These are phyloP conservation scores for Clistopyga incitator DNA, from an alignment of 2,888 invertebrate genomes.

Conservation along the genomic window DNA sequence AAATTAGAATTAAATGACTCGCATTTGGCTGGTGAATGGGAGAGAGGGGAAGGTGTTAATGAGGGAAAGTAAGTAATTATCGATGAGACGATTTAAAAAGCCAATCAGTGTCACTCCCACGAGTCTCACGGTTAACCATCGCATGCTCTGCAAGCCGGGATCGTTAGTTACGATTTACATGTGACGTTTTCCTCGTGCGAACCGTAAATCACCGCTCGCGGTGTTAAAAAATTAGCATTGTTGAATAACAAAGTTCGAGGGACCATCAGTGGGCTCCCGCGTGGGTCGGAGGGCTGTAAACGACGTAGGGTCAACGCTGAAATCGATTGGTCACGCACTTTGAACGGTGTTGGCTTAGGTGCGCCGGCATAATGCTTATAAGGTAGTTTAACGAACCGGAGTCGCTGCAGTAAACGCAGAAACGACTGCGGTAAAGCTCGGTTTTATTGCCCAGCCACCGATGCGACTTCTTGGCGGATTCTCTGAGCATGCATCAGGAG, in stretches of 20 bases:
- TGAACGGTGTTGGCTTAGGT: not conserved
- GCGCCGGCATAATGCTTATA: constrained; percentile 1
- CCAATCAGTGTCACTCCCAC: not conserved
- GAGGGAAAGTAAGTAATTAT: not conserved
- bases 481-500: not conserved
- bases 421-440: not conserved
- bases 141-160: constrained; percentile 16
- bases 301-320: not conserved
- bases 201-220: constrained; percentile 19
- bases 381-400: not conserved
- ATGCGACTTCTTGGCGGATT: not conserved
- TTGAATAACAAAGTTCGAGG: constrained; percentile 7
- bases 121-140: not conserved
- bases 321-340: constrained; percentile 10
- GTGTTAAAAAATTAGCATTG: not conserved
- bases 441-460: not conserved
- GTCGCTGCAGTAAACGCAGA: not conserved
- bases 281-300: constrained; percentile 8
- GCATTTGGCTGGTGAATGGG: no score
- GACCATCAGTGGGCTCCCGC: not conserved
- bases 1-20: no score
- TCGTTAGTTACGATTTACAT: constrained; percentile 50
- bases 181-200: not conserved
- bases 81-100: not conserved
- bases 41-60: no score